Evolutionary conservation across 2,888 invertebrate species (phyloP).

Genomic region (Lingula anatina): DNA sequence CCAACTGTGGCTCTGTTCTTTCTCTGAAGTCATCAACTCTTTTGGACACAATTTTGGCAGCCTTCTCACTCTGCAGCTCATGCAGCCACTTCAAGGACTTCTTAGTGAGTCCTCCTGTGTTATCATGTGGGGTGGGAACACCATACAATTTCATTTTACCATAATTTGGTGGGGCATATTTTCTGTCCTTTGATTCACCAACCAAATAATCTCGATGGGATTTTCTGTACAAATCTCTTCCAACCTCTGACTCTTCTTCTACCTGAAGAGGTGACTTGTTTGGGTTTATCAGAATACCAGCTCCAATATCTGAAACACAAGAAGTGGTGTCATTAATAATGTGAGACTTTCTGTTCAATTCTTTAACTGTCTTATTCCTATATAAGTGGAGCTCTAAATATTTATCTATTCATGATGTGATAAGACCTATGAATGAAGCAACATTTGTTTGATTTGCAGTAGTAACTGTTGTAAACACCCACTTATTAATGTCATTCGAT

Average conservation of each 20-base stretch:
- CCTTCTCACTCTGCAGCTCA: slow-evolving; percentile 31
- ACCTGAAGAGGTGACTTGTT: slow-evolving; percentile 38
- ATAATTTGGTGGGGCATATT: slow-evolving; percentile 33
- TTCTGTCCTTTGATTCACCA: slow-evolving; percentile 37
- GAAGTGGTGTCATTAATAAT: too few relatives aligned
- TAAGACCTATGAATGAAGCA: too few relatives aligned
- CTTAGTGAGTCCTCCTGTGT: slow-evolving; percentile 33
- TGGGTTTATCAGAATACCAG: slow-evolving; percentile 49
- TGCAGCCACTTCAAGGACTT: slow-evolving; percentile 43
- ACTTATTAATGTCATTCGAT: too few relatives aligned
- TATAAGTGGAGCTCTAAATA: too few relatives aligned
- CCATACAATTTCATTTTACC: slow-evolving; percentile 28
- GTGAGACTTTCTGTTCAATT: too few relatives aligned
- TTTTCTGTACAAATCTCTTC: slow-evolving; percentile 40
- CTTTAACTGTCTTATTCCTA: too few relatives aligned
- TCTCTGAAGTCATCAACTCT: slow-evolving; percentile 48
- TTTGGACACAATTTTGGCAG: slow-evolving; percentile 41
- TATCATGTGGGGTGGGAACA: slow-evolving; percentile 46
- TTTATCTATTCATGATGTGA: too few relatives aligned
- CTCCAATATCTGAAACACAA: slow-evolving; percentile 27
- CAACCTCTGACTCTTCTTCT: slow-evolving; percentile 27
- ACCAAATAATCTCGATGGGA: slow-evolving; percentile 42
- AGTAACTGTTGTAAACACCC: too few relatives aligned
- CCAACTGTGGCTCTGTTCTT: slow-evolving; percentile 45
- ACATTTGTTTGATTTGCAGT: too few relatives aligned